A percentile compares a stretch with the other conserved stretches of the same genome.
phyloP scores from a whole-genome alignment of 2,888 invertebrate species.

The Euplexia lucipara region DNA sequence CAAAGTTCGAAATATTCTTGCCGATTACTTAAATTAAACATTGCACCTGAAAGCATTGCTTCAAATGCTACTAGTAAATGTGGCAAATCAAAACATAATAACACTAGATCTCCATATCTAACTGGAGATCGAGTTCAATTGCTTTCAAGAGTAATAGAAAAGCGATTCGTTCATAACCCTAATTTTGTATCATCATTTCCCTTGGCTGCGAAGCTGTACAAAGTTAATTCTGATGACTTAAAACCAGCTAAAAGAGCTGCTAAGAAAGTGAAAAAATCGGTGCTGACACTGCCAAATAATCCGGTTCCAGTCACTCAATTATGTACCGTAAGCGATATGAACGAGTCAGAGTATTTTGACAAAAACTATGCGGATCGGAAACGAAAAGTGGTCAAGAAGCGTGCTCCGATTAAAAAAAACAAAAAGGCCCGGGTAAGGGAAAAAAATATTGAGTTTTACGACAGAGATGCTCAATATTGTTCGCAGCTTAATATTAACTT shows the following conservation, averaged over 20 bases:
- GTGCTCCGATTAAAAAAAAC: constrained; percentile 61
- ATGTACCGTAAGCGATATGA: constrained; percentile 85
- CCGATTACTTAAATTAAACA: constrained; percentile 66
- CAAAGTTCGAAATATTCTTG: constrained; percentile 62
- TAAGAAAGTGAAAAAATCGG: constrained; percentile 82
- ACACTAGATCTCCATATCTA: constrained; percentile 76
- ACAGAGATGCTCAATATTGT: constrained; percentile 77
- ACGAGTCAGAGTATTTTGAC: constrained; percentile 81
- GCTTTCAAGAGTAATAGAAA: constrained; percentile 77
- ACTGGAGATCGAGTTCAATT: constrained; percentile 73
- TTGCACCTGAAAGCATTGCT: constrained; percentile 64
- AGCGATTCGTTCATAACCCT: constrained; percentile 73
- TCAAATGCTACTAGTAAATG: constrained; percentile 63
- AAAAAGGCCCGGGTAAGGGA: constrained; percentile 65
- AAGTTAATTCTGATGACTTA: constrained; percentile 84
- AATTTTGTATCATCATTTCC: constrained; percentile 78
- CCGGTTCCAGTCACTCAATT: constrained; percentile 71
- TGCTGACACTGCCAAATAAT: constrained; percentile 81
- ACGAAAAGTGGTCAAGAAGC: constrained; percentile 71
- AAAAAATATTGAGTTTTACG: constrained; percentile 74
- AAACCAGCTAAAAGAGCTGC: constrained; percentile 70
- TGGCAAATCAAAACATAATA: constrained; percentile 66
- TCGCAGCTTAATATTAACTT: constrained; percentile 76
- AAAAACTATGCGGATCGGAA: constrained; percentile 66
- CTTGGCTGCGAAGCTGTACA: constrained; percentile 79